Base-by-base conservation (phyloP, 2,113 vertebrate genomes). In the Cacatua alba region DNA sequence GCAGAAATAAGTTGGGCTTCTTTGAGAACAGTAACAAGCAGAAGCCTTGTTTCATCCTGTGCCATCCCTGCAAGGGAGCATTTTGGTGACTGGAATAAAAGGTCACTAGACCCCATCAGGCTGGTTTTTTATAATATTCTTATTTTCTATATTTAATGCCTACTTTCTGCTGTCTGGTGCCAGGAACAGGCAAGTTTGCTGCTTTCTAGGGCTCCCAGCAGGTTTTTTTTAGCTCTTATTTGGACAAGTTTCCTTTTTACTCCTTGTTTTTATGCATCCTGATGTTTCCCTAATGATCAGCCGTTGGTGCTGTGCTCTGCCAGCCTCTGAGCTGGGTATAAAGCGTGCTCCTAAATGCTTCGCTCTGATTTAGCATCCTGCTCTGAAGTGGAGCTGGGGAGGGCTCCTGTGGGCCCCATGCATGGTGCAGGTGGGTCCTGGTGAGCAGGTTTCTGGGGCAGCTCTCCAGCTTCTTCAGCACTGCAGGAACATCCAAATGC, bases 241-340 rank as follows among this genome's bases (percentile, higher is more conserved):
- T 77, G 67, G 65, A 63, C 0, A 2, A 59, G 19, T 88, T 95
- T 48, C 76, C 33, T 78, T 96, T 93, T 90, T 87, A 25, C 72
- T 80, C 75, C 76, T 46, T 76, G 24, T 76, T 80, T 68, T 71
- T 28, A 6, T 17, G 43, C 59, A 69, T 95, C 78, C 60, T 76
- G 37, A 83, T 92, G 75, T 80, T 94, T 65, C 70, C 39, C 70
- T 91, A 87, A 91, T 77, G 86, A 92, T 91, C 70, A 80, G 46
- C 79, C n/a, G 0, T 8, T 5, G 16, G 52, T 68, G 59, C 84
- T 69, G 78, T 57, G 63, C 90, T 89, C 62, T 13, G 7, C 52
- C 86, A 82, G 9, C 44, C 44, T 28, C 44, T 43, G 67, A 79
- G 89, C 48, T 25, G 86, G 31, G 37, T 44, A 14, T 72, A 43